A percentile compares a stretch with the other conserved stretches of the same genome.
These are phyloP conservation scores for Cyanoderma ruficeps DNA, from an alignment of 2,113 vertebrate species.

Conservation along the genomic window DNA sequence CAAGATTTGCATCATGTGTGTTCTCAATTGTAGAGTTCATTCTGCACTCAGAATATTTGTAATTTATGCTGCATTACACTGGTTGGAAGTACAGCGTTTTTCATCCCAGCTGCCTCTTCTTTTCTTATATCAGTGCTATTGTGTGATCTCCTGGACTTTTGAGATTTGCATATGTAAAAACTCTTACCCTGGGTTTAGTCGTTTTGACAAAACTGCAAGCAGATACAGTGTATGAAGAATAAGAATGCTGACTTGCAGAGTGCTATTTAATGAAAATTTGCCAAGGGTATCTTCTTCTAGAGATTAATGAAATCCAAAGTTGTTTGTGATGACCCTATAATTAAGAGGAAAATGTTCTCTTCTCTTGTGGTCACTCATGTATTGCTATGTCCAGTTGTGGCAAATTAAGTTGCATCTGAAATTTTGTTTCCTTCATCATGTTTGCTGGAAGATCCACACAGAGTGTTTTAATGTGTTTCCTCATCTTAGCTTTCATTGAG, in stretches of 20 bases:
- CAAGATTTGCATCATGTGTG: neutral
- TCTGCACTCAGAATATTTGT: neutral
- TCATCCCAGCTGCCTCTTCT: neutral
- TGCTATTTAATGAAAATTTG: neutral
- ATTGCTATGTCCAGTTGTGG: neutral
- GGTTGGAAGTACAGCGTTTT: neutral
- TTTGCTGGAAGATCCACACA: neutral
- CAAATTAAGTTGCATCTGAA: neutral
- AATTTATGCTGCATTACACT: neutral
- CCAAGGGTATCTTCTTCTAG: neutral
- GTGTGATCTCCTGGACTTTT: neutral
- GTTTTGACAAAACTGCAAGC: neutral
- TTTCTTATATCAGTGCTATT: neutral
- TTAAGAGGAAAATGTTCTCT: neutral
- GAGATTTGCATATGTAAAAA: neutral
- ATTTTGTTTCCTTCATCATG: neutral
- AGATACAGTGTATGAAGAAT: neutral
- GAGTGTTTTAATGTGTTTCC: neutral
- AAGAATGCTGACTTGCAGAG: neutral
- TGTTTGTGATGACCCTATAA: neutral
- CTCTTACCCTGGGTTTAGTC: neutral
- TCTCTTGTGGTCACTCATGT: neutral
- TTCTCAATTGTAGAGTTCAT: neutral
- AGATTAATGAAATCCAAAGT: neutral
- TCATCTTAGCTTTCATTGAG: neutral